phyloP scores from a whole-genome alignment of 2,888 invertebrate genomes.

The Drosophila siamana region DNA sequence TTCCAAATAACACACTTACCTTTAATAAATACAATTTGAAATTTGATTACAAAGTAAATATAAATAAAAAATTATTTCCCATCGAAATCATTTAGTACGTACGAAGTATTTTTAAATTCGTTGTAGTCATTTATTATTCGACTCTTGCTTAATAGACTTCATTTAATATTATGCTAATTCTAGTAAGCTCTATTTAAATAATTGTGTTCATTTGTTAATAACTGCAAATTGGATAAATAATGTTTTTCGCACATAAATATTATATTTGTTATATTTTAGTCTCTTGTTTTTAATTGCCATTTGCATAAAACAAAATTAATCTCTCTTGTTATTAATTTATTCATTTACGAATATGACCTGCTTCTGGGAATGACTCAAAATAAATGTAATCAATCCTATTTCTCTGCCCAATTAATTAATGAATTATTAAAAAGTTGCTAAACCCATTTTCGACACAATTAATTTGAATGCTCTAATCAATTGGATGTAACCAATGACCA shows the following conservation, averaged over 20 bases:
- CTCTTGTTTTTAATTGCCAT: neutral
- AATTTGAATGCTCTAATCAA: constrained; percentile 46
- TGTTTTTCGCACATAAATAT: neutral
- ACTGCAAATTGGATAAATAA: neutral
- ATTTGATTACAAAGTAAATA: too few relatives aligned
- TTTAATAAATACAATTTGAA: too few relatives aligned
- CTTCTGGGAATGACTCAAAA: constrained; percentile 6
- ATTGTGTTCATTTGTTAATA: neutral
- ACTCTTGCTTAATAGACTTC: too few relatives aligned
- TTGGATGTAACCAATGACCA: constrained; percentile 43
- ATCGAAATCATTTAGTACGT: too few relatives aligned
- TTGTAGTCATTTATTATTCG: too few relatives aligned
- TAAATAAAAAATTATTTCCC: too few relatives aligned
- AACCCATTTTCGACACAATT: constrained; percentile 47
- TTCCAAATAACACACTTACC: too few relatives aligned
- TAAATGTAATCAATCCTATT: constrained; percentile 21
- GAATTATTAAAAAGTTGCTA: constrained; percentile 40
- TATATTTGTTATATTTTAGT: neutral
- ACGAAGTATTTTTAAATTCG: too few relatives aligned
- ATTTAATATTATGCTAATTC: too few relatives aligned
- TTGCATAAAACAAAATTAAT: neutral
- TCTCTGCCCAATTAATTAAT: constrained; percentile 23
- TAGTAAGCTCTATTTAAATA: too few relatives aligned
- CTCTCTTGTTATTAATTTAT: neutral
- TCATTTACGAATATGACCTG: neutral